phyloP scores from a whole-genome alignment of 1,140 invertebrate genomes.

The Euwallacea similis region DNA sequence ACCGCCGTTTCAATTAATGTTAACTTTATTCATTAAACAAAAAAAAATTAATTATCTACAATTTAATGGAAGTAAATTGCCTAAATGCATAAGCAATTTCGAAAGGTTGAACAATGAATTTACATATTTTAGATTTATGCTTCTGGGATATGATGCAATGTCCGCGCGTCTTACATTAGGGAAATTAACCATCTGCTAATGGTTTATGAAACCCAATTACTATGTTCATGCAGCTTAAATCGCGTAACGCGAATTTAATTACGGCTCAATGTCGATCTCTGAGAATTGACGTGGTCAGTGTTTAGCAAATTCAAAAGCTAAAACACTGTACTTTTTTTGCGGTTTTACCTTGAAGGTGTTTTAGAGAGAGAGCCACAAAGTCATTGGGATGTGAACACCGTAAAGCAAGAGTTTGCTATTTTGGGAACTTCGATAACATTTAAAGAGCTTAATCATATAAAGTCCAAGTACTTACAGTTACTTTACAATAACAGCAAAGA shows the following conservation, averaged over 20 bases:
- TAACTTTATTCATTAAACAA: not conserved
- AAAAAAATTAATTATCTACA: not conserved
- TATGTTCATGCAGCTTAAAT: too few species aligned
- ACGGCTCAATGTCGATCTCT: not conserved
- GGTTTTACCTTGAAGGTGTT: too few species aligned
- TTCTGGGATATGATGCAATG: conserved; percentile 6
- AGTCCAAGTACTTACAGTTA: too few species aligned
- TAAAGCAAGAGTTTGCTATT: too few species aligned
- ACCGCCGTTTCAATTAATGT: too few species aligned
- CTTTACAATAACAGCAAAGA: too few species aligned
- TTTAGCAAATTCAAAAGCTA: not conserved
- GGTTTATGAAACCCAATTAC: not conserved
- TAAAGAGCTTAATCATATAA: too few species aligned
- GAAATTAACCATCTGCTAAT: conserved; percentile 1
- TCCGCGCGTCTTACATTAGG: not conserved
- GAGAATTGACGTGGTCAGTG: not conserved
- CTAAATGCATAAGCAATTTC: conserved; percentile 3
- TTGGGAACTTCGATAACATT: too few species aligned
- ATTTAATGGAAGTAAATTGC: conserved; percentile 1
- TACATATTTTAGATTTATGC: not conserved
- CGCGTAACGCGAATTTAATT: not conserved
- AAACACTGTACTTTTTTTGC: too few species aligned
- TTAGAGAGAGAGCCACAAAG: too few species aligned
- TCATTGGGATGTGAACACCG: too few species aligned
- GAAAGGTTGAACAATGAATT: not conserved